phyloP scores from a whole-genome alignment of 2,113 vertebrate genomes.

The Chaetura pelagica region DNA sequence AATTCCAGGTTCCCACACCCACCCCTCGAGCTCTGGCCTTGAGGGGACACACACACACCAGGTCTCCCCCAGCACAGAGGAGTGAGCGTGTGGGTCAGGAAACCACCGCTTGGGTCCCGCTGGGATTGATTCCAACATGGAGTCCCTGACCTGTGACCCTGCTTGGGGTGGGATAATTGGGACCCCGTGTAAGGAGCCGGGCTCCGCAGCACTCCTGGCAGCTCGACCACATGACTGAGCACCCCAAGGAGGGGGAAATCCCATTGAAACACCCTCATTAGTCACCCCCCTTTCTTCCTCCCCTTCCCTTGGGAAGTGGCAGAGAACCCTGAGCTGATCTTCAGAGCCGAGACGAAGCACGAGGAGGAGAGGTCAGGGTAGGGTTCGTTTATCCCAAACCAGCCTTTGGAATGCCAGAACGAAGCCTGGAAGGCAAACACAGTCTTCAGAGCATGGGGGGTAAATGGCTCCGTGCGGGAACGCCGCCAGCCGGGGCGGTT shows the following conservation, averaged over 20 bases:
- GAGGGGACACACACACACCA: not conserved
- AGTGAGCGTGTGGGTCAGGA: not conserved
- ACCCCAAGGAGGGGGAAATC: not conserved
- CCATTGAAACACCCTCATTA: not conserved
- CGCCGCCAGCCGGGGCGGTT: not conserved
- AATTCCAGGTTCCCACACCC: not conserved
- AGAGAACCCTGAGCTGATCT: not conserved
- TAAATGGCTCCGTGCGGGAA: not conserved
- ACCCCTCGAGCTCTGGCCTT: not conserved
- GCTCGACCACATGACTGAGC: not conserved
- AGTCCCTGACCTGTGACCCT: not conserved
- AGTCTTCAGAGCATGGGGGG: not conserved
- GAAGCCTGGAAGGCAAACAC: not conserved
- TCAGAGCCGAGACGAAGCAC: not conserved
- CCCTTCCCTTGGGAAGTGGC: not conserved
- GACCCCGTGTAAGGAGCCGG: not conserved
- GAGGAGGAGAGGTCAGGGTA: not conserved
- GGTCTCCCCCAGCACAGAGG: not conserved
- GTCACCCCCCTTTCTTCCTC: not conserved
- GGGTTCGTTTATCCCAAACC: not conserved
- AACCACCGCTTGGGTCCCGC: not conserved
- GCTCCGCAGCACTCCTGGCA: not conserved
- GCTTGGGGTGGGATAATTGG: not conserved
- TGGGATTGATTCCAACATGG: not conserved
- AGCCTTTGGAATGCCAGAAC: not conserved